Evolutionary conservation across 2,113 vertebrate species (phyloP), one percentile per base, ranked within the genome.

Genomic region (Platichthys stellatus): DNA sequence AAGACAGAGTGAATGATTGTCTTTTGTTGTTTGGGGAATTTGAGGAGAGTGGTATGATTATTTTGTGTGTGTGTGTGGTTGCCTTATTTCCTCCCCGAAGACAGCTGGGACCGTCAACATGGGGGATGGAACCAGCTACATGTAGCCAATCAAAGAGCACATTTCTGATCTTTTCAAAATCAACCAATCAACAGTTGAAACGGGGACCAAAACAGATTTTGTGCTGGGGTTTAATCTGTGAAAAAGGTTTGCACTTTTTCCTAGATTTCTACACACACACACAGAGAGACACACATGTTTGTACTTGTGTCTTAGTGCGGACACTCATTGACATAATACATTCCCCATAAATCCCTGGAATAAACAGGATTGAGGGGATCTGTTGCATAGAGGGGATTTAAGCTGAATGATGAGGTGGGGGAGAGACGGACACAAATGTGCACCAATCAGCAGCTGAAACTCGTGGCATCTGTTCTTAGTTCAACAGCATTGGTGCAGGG

Each of bases 101-200:
- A 87, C 92, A 93, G 90, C 92, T 93, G 92, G 76, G 85, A 92
- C 93, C 92, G 93, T 87, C 77, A 28, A 60, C n/a, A 69, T 35
- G n/a, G 72, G 80, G 76, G 82, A 35, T 18, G 28, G 78, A 62
- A 58, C 40, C 45, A 71, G 23, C n/a, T 35, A 0, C 31, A 5
- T 12, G 26, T 86, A 49, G 63, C 92, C 89, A 92, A 90, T 89
- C 72, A 28, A 20, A 77, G 69, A n/a, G 47, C 53, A 13, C 23
- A 0, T 12, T 77, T 23, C 18, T 23, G 66, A 15, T 23, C 65
- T 80, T 78, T 83, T 84, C 58, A 81, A 79, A 79, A 89, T 82
- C 58, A 26, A 63, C 82, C 78, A 91, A 86, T 84, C 74, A 45
- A 21, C 57, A 58, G 64, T 56, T 40, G 40, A 4, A 13, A 43